A percentile compares a stretch with the other conserved stretches of the same genome.
Conservation (phyloP, 1,140 invertebrate species). For the Drosophila auraria region DNA sequence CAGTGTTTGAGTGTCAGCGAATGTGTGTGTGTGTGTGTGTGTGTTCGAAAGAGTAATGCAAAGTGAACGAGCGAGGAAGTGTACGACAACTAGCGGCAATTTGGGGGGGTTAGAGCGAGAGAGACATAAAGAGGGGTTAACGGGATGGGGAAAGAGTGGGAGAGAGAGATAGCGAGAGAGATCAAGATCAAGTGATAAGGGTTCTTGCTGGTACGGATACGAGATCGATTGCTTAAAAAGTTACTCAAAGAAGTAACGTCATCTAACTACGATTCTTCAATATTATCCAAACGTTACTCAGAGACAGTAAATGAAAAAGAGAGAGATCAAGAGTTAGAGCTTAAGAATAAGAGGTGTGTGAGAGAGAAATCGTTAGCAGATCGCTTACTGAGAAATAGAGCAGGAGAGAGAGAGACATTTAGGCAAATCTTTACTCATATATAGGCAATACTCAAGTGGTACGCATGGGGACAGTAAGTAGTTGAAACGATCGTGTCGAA, state of each 20-base stretch:
- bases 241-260: slow-evolving; percentile 48
- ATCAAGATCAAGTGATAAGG: slow-evolving; percentile 42
- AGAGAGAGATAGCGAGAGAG: slow-evolving; percentile 14
- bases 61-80: slow-evolving; percentile 55
- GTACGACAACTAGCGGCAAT: slow-evolving; percentile 53
- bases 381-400: slow-evolving; percentile 17
- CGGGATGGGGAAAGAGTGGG: slow-evolving; percentile 14
- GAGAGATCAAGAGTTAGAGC: slow-evolving; percentile 33
- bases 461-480: slow-evolving; percentile 31
- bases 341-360: slow-evolving; percentile 23
- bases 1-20: slow-evolving; percentile 10
- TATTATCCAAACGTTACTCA: slow-evolving; percentile 52
- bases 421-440: slow-evolving; percentile 55
- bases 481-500: slow-evolving; percentile 39
- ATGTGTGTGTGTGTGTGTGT: slow-evolving; percentile 11
- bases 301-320: slow-evolving; percentile 40
- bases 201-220: slow-evolving; percentile 47
- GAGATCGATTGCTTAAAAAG: slow-evolving; percentile 56
- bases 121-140: slow-evolving; percentile 25
- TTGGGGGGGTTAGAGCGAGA: slow-evolving; percentile 18
- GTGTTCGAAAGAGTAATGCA: slow-evolving; percentile 34
- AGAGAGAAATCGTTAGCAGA: slow-evolving; percentile 34
- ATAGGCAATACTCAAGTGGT: slow-evolving; percentile 50
- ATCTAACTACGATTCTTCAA: slow-evolving; percentile 52
- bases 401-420: slow-evolving; percentile 41